These are phyloP conservation scores for Drosophila mimica DNA, from an alignment of 2,888 invertebrate genomes.

Conservation along the genomic window DNA sequence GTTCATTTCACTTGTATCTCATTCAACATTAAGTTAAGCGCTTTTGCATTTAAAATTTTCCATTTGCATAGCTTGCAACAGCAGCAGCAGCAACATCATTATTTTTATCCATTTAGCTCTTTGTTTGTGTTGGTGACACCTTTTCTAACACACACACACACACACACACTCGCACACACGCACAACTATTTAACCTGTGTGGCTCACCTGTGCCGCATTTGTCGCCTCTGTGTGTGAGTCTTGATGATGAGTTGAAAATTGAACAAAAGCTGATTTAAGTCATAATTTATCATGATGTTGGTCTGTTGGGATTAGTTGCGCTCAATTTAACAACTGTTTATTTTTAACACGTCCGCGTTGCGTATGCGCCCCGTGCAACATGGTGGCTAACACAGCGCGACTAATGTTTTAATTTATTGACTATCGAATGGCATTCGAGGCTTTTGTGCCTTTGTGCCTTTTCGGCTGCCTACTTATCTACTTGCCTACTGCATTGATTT, in stretches of 20 bases:
- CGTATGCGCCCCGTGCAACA: slow-evolving; percentile 62
- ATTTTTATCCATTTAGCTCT: slow-evolving; percentile 70
- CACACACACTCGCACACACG: slow-evolving; percentile 5
- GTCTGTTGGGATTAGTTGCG: slow-evolving; percentile 70
- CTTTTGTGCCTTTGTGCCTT: slow-evolving; percentile 42
- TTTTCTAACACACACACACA: slow-evolving; percentile 55
- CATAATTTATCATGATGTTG: slow-evolving; percentile 77
- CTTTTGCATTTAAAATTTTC: slow-evolving; percentile 54
- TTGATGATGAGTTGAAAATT: slow-evolving; percentile 79
- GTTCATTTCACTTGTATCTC: slow-evolving; percentile 22
- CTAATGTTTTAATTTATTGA: slow-evolving; percentile 79
- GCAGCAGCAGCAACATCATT: slow-evolving; percentile 50
- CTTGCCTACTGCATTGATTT: slow-evolving; percentile 77
- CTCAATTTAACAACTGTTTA: slow-evolving; percentile 79
- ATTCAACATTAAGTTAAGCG: slow-evolving; percentile 62
- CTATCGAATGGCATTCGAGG: slow-evolving; percentile 61
- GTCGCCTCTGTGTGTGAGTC: slow-evolving; percentile 22
- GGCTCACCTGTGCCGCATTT: slow-evolving; percentile 53
- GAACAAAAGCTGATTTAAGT: slow-evolving; percentile 81
- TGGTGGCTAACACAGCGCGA: not conserved
- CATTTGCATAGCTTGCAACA: slow-evolving; percentile 53
- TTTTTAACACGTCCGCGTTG: slow-evolving; percentile 77
- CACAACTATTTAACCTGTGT: slow-evolving; percentile 60
- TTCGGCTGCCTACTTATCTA: slow-evolving; percentile 20
- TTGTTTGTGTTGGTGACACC: slow-evolving; percentile 68